These are phyloP conservation scores for Alligator mississippiensis DNA, from an alignment of 2,113 vertebrate genomes.

Conservation along the genomic window DNA sequence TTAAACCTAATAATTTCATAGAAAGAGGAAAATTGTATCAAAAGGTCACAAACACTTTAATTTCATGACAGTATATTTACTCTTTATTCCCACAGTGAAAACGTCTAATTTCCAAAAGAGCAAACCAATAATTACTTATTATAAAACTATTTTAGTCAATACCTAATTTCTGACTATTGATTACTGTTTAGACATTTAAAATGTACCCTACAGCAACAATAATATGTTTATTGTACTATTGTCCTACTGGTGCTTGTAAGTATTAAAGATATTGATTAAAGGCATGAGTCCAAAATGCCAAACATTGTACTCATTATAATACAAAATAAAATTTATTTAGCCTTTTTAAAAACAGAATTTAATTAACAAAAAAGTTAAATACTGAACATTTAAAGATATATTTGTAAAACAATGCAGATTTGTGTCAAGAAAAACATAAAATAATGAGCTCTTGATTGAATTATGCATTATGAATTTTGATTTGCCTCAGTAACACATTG, in stretches of 20 bases:
- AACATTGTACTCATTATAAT: constrained; percentile 88
- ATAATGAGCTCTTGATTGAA: not conserved
- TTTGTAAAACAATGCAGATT: not conserved
- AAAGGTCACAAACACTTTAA: constrained; percentile 85
- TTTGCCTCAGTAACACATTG: not conserved
- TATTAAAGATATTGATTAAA: constrained; percentile 90
- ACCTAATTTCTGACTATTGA: constrained; percentile 97
- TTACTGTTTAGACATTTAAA: constrained; percentile 94
- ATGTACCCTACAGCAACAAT: constrained; percentile 86
- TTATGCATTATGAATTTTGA: not conserved
- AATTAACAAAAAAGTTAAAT: constrained; percentile 64
- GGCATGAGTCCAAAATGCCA: constrained; percentile 89
- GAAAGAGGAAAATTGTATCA: constrained; percentile 72
- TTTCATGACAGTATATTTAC: constrained; percentile 81
- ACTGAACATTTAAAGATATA: not conserved
- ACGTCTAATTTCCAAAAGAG: constrained; percentile 94
- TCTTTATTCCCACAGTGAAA: constrained; percentile 86
- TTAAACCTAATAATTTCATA: constrained; percentile 79
- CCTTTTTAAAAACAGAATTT: constrained; percentile 52
- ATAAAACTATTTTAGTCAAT: constrained; percentile 96
- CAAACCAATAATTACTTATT: constrained; percentile 96
- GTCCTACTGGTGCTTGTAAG: constrained; percentile 83
- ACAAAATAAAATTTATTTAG: constrained; percentile 70
- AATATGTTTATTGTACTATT: constrained; percentile 81
- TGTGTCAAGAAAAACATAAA: not conserved